Conservation (phyloP, 2,888 invertebrate genomes). For the Orchesella flavescens region DNA sequence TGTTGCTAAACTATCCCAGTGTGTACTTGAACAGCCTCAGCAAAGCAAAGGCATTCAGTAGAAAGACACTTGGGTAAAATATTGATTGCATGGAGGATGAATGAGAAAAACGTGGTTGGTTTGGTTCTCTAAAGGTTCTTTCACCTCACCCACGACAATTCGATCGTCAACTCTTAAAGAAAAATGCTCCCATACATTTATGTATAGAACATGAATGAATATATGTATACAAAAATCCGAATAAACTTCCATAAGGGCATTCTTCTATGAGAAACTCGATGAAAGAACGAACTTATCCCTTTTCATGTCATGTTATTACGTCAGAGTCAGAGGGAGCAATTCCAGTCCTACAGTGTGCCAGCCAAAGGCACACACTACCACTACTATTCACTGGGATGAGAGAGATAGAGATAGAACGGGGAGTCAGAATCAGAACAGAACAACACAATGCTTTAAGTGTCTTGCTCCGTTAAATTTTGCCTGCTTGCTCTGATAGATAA, state of each 20-base stretch:
- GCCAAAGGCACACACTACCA: background rate
- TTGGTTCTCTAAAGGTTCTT: slow-evolving; percentile 7
- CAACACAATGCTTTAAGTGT: background rate
- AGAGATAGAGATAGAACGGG: background rate
- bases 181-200: background rate
- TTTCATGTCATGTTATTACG: slow-evolving; percentile 29
- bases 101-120: slow-evolving; percentile 1
- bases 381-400: background rate
- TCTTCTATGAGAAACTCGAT: slow-evolving; percentile 9
- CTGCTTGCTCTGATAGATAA: background rate
- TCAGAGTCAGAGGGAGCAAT: slow-evolving; percentile 2
- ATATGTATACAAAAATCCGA: slow-evolving; percentile 5
- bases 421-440: background rate
- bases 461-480: slow-evolving; percentile 14
- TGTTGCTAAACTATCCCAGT: too few relatives aligned
- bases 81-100: slow-evolving; percentile 7
- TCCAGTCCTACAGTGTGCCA: background rate
- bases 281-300: slow-evolving; percentile 29
- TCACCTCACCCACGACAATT: slow-evolving; percentile 34
- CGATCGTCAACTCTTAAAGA: slow-evolving; percentile 15
- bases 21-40: too few relatives aligned
- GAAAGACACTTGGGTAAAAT: slow-evolving; percentile 5
- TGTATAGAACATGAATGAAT: background rate
- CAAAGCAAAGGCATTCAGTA: background rate
- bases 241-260: slow-evolving; percentile 4